Evolutionary conservation across 2,888 invertebrate species (phyloP).

Genomic region (Marasmarcha lunaedactyla): DNA sequence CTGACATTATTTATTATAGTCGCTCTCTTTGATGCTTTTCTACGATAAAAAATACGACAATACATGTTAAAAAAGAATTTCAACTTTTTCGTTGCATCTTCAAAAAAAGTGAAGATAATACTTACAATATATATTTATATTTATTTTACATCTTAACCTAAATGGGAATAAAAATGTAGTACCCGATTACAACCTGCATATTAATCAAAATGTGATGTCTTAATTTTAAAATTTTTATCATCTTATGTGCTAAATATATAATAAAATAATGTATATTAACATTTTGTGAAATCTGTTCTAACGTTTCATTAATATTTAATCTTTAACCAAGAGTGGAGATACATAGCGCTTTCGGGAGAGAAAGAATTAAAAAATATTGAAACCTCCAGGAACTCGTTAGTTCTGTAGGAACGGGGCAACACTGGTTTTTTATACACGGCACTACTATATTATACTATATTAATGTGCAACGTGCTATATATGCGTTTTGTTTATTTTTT

Average conservation of each 20-base stretch:
- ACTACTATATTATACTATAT: no score
- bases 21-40: no score
- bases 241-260: not conserved
- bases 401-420: no score
- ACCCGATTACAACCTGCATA: conserved; percentile 9
- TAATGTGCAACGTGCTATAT: no score
- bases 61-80: conserved; percentile 4
- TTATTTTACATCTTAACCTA: conserved; percentile 8
- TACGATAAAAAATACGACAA: not conserved
- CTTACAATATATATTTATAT: conserved; percentile 8
- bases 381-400: no score
- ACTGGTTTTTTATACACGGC: no score
- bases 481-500: no score
- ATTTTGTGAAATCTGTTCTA: conserved; percentile 6
- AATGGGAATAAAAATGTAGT: conserved; percentile 4
- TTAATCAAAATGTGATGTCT: conserved; percentile 7
- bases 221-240: conserved; percentile 7
- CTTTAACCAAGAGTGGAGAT: conserved; percentile 1
- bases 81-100: conserved; percentile 2
- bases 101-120: conserved; percentile 8
- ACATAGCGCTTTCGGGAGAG: not conserved
- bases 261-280: conserved; percentile 5
- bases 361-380: no score
- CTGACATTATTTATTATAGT: no score
- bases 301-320: conserved; percentile 8